Evolutionary conservation across 2,113 vertebrate species (phyloP).

Genomic region (Prionailurus viverrinus): DNA sequence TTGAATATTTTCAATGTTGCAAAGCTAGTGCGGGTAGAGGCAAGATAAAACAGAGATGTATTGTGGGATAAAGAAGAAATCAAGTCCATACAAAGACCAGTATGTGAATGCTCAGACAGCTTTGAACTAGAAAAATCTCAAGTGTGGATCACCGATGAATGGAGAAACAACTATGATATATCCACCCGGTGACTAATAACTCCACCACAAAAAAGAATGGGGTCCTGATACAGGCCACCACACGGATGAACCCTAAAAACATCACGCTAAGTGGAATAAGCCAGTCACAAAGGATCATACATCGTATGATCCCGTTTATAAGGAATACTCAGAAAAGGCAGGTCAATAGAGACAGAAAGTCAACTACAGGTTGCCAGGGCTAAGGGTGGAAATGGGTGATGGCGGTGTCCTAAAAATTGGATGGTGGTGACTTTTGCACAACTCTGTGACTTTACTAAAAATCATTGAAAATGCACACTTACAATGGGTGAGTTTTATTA

Average conservation of each 20-base stretch:
- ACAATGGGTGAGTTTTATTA: not conserved
- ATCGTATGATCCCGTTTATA: not conserved
- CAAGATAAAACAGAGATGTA: not conserved
- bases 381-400: not conserved
- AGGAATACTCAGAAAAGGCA: not conserved
- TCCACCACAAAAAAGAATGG: not conserved
- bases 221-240: not conserved
- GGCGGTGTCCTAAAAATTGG: not conserved
- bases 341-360: not conserved
- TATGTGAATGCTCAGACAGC: not conserved
- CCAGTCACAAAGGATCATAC: not conserved
- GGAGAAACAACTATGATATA: not conserved
- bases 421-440: not conserved
- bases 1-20: not conserved
- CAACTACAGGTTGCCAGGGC: not conserved
- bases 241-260: not conserved
- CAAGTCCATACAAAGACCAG: not conserved
- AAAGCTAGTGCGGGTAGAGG: not conserved
- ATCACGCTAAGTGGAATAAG: not conserved
- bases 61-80: constrained; percentile 2
- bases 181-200: not conserved
- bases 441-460: not conserved
- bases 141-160: not conserved
- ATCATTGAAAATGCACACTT: not conserved
- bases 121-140: not conserved